A percentile compares a stretch with the other conserved stretches of the same genome.
phyloP scores from a whole-genome alignment of 2,888 invertebrate species.

The Augochlorella aurata region DNA sequence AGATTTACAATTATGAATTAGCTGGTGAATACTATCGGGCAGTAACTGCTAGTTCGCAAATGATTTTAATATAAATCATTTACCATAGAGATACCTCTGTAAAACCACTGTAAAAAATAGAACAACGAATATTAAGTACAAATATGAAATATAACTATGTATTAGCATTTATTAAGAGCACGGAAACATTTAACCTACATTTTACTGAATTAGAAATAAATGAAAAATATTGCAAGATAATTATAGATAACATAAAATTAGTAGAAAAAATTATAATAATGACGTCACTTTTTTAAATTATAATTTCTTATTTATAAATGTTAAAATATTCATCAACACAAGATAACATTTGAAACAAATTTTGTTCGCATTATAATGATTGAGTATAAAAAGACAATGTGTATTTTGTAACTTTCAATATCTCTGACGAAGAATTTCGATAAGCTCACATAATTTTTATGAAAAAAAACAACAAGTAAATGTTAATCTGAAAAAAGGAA shows the following conservation, averaged over 20 bases:
- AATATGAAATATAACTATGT: neutral
- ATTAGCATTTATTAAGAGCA: neutral
- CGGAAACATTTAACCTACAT: neutral
- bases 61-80: constrained; percentile 1
- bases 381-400: neutral
- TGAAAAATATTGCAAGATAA: neutral
- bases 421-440: neutral
- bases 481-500: neutral
- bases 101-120: neutral
- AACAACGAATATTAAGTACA: neutral
- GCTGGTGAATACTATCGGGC: neutral
- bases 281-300: neutral
- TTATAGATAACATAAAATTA: neutral
- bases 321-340: neutral
- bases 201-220: neutral
- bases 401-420: constrained; percentile 18
- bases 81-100: neutral
- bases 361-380: neutral
- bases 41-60: neutral
- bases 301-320: neutral
- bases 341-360: constrained; percentile 7
- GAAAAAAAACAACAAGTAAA: neutral
- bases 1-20: neutral
- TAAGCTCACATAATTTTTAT: neutral
- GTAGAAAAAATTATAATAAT: neutral